Base-by-base conservation (phyloP, 2,113 vertebrate genomes). In the Candoia aspera region DNA sequence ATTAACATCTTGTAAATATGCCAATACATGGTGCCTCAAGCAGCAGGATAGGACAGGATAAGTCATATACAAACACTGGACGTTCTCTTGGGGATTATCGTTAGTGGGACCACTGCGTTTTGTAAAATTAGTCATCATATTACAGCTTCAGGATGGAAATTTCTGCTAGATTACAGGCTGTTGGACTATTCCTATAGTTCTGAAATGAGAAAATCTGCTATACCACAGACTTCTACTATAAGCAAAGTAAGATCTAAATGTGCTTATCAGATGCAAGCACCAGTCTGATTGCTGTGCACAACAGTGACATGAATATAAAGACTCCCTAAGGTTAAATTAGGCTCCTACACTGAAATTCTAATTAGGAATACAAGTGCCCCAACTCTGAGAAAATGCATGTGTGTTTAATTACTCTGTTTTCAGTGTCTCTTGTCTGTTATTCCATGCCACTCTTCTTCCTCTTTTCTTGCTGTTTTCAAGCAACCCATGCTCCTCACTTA, bases 311-410 rank as follows among this genome's bases (percentile, higher is more conserved):
- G 95, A 96, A 95, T 96, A 95, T 95, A 97, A 98, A 97, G 97
- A 92, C 97, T 97, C 96, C 97, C 98, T 97, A 96, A 97, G 97
- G 97, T 97, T 98, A 97, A 98, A 98, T 96, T 97, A 96, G 96
- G 95, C 96, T 97, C 96, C 95, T 96, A 96, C 94, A 96, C 96
- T 97, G 97, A 98, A 97, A 97, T 97, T 97, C 97, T 98, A 97
- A 98, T 98, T 98, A 98, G 95, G 97, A 97, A 97, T 96, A 97
- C 95, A 94, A 97, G 96, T 98, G 96, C 95, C 97, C 96, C 94
- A 96, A 97, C 94, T 97, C 96, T 93, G 91, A 91, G 59, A 96
- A 97, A 97, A 96, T 97, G 95, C 95, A 95, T 94, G 93, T 96
- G 94, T 97, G 94, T 97, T 97, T 98, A 98, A 98, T 98, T 97